These are phyloP conservation scores for Malthinus flaveolus DNA, from an alignment of 2,888 invertebrate species.

Conservation along the genomic window DNA sequence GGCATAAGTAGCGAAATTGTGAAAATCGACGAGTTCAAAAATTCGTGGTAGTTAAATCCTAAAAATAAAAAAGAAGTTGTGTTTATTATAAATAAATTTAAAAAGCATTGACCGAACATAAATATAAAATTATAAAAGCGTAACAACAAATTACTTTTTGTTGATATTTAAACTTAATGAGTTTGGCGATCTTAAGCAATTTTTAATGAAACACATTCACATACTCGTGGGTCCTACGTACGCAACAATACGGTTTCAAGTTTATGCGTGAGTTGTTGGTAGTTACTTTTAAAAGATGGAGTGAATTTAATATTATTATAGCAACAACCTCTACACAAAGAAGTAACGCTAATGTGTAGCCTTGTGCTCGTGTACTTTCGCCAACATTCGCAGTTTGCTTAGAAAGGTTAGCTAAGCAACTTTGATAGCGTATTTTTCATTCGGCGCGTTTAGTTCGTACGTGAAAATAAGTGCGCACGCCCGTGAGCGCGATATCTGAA, in stretches of 20 bases:
- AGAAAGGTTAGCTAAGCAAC: slow-evolving; percentile 49
- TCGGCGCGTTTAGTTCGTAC: slow-evolving; percentile 32
- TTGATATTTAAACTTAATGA: too few species aligned
- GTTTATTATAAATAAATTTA: too few species aligned
- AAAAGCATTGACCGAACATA: neutral
- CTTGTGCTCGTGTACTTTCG: slow-evolving; percentile 48
- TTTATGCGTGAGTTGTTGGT: slow-evolving; percentile 28
- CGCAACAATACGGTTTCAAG: neutral
- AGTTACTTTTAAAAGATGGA: slow-evolving; percentile 42
- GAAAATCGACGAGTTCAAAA: too few species aligned
- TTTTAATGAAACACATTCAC: neutral
- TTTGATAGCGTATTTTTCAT: slow-evolving; percentile 39
- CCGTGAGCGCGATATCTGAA: slow-evolving; percentile 36
- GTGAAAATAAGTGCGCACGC: slow-evolving; percentile 31
- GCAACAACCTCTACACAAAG: slow-evolving; percentile 40
- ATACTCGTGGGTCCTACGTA: neutral
- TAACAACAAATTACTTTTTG: too few species aligned
- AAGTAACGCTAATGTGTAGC: slow-evolving; percentile 43
- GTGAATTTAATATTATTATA: slow-evolving; percentile 31
- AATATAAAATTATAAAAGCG: too few species aligned
- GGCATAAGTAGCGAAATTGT: too few species aligned
- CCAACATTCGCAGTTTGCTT: slow-evolving; percentile 43
- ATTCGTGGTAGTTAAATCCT: too few species aligned
- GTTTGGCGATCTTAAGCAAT: too few species aligned
- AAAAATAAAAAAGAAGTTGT: too few species aligned